A percentile compares a stretch with the other conserved stretches of the same genome.
Evolutionary conservation across 2,888 invertebrate genomes (phyloP).

Genomic region (Drosophila kokeensis): DNA sequence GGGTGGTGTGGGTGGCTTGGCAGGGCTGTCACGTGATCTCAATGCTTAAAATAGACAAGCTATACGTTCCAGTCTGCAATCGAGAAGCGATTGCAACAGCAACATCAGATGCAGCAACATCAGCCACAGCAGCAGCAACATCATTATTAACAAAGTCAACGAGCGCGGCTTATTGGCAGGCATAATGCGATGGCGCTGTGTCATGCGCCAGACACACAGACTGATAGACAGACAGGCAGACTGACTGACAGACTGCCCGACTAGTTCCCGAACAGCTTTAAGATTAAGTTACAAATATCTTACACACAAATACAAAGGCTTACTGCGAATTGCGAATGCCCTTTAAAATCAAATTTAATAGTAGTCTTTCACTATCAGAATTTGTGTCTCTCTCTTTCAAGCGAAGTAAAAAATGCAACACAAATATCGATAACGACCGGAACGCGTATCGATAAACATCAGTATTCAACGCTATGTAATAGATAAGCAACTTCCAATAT

Average conservation of each 20-base stretch:
- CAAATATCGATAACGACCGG: neutral
- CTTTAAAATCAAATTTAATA: conserved; percentile 8
- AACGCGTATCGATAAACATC: neutral
- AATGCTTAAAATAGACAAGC: conserved; percentile 59
- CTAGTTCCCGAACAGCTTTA: conserved; percentile 27
- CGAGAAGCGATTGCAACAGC: conserved; percentile 41
- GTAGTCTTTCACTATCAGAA: neutral
- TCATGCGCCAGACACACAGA: conserved; percentile 44
- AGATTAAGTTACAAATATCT: conserved; percentile 44
- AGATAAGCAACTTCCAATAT: neutral
- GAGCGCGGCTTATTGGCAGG: conserved; percentile 61
- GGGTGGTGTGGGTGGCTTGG: neutral
- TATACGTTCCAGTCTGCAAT: neutral
- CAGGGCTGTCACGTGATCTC: conserved; percentile 68
- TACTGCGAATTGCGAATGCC: conserved; percentile 27
- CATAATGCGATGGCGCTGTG: conserved; percentile 66
- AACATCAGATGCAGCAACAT: conserved; percentile 23
- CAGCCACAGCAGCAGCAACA: conserved; percentile 50
- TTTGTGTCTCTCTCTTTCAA: neutral
- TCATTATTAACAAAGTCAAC: conserved; percentile 78
- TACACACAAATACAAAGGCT: neutral
- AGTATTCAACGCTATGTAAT: neutral
- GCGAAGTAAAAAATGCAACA: neutral
- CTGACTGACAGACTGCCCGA: neutral
- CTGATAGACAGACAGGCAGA: neutral